These are phyloP conservation scores for Drosophila parabipectinata DNA, from an alignment of 1,140 invertebrate genomes.

Conservation along the genomic window DNA sequence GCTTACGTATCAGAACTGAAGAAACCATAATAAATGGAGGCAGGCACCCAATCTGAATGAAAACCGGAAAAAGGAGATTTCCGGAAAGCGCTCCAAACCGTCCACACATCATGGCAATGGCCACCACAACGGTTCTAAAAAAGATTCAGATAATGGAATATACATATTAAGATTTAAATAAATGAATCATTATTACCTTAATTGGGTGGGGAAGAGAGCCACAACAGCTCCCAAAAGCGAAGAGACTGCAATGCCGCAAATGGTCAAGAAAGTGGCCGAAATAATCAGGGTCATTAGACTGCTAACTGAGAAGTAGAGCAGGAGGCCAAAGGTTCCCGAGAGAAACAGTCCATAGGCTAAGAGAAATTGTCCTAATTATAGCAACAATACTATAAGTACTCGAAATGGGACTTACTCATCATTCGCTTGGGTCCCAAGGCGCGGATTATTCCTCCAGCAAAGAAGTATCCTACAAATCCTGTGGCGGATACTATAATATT, in stretches of 20 bases:
- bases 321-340: constrained; percentile 74
- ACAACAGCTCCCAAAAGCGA: constrained; percentile 74
- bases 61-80: constrained; percentile 74
- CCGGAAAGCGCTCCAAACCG: constrained; percentile 76
- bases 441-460: constrained; percentile 84
- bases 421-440: constrained; percentile 85
- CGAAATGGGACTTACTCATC: constrained; percentile 54
- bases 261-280: constrained; percentile 67
- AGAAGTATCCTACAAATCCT: constrained; percentile 85
- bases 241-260: constrained; percentile 68
- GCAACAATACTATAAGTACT: not conserved
- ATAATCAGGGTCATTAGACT: constrained; percentile 73
- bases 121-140: constrained; percentile 70
- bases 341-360: constrained; percentile 81
- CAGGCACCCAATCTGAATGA: constrained; percentile 74
- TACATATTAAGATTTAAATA: not conserved
- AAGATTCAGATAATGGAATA: not conserved
- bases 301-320: constrained; percentile 84
- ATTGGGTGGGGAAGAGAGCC: constrained; percentile 74
- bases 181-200: constrained; percentile 47
- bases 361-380: not conserved
- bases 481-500: constrained; percentile 85
- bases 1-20: constrained; percentile 67
- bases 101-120: constrained; percentile 79
- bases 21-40: constrained; percentile 80